Evolutionary conservation across 1,140 invertebrate genomes (phyloP).

Genomic region (Babylonia areolata): DNA sequence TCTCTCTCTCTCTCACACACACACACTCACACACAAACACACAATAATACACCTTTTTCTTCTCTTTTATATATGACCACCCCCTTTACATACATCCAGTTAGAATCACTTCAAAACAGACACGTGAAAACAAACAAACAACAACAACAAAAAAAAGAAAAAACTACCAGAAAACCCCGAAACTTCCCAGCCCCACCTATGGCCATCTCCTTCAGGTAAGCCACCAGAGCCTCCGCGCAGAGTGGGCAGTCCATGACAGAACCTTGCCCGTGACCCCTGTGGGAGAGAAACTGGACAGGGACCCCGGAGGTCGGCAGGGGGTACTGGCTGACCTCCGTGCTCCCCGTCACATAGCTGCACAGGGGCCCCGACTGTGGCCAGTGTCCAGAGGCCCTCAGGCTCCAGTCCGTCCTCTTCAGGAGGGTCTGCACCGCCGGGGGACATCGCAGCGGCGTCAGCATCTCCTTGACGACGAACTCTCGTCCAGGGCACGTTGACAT

Average conservation of each 20-base stretch:
- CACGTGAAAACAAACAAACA: too few species aligned
- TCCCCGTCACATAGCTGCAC: not conserved
- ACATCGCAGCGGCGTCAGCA: not conserved
- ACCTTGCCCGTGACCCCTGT: not conserved
- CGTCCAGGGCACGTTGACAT: not conserved
- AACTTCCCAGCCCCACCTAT: not conserved
- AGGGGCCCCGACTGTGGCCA: not conserved
- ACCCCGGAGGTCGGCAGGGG: not conserved
- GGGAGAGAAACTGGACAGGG: not conserved
- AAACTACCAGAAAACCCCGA: too few species aligned
- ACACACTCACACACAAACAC: too few species aligned
- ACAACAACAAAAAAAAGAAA: too few species aligned
- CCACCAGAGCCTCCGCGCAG: not conserved
- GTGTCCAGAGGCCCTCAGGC: not conserved
- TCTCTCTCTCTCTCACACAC: too few species aligned
- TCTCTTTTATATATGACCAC: too few species aligned
- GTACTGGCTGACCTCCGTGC: not conserved
- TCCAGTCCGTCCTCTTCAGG: not conserved
- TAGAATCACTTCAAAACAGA: too few species aligned
- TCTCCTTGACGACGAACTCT: not conserved
- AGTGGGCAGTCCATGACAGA: not conserved
- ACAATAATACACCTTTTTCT: too few species aligned
- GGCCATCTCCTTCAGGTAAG: not conserved
- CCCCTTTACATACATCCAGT: too few species aligned
- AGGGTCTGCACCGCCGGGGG: slow-evolving; percentile 1